Percentiles rank a stretch among this genome's conserved stretches.
phyloP scores from a whole-genome alignment of 2,888 invertebrate species.

The Tholera decimalis region DNA sequence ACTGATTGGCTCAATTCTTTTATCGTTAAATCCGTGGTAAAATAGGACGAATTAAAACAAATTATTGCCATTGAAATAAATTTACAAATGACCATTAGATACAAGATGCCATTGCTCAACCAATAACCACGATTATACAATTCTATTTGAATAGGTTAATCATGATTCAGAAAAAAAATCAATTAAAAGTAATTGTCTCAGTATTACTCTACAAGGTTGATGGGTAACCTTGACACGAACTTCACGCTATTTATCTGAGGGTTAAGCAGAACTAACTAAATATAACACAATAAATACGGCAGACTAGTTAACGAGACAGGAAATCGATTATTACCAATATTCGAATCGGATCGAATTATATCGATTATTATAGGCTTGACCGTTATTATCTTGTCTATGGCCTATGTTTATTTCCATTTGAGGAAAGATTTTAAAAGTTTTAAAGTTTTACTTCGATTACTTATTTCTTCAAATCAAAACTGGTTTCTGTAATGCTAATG shows the following conservation, averaged over 20 bases:
- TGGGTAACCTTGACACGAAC: slow-evolving; percentile 66
- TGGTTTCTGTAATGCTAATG: neutral
- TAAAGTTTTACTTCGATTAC: slow-evolving; percentile 5
- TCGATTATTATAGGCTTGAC: slow-evolving; percentile 25
- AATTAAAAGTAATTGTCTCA: slow-evolving; percentile 63
- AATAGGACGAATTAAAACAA: neutral
- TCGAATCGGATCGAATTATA: slow-evolving; percentile 52
- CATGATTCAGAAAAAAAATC: slow-evolving; percentile 43
- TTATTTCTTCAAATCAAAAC: slow-evolving; percentile 6
- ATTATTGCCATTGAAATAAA: slow-evolving; percentile 35
- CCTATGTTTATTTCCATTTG: slow-evolving; percentile 11
- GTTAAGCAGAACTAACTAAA: slow-evolving; percentile 60
- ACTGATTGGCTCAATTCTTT: neutral
- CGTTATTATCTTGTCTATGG: slow-evolving; percentile 31
- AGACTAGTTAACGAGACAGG: slow-evolving; percentile 47
- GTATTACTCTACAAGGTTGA: slow-evolving; percentile 59
- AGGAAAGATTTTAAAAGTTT: slow-evolving; percentile 1
- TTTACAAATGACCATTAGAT: slow-evolving; percentile 26
- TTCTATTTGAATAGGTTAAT: slow-evolving; percentile 58
- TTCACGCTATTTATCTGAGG: slow-evolving; percentile 63
- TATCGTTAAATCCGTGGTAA: neutral
- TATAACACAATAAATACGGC: slow-evolving; percentile 46
- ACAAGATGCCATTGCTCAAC: slow-evolving; percentile 32
- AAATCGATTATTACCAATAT: slow-evolving; percentile 62
- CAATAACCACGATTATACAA: slow-evolving; percentile 51